phyloP scores from a whole-genome alignment of 2,113 vertebrate genomes.

The Callocephalon fimbriatum region DNA sequence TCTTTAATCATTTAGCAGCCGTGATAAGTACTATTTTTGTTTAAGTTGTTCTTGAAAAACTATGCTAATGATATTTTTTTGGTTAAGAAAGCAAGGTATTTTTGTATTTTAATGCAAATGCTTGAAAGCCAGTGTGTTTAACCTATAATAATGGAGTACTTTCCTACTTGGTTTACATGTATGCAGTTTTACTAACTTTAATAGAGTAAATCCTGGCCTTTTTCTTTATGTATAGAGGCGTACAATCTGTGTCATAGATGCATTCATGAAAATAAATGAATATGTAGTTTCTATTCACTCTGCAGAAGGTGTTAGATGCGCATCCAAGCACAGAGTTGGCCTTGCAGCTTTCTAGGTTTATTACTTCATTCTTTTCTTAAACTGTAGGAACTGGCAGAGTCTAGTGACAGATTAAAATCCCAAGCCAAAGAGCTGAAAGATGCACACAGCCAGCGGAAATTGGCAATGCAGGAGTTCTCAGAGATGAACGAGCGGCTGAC shows the following conservation, averaged over 20 bases:
- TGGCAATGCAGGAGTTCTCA: slow-evolving; percentile 96
- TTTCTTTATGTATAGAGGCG: neutral
- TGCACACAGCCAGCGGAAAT: slow-evolving; percentile 93
- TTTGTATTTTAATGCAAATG: neutral
- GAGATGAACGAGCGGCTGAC: slow-evolving; percentile 95
- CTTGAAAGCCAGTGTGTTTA: neutral
- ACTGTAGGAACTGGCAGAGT: slow-evolving; percentile 88
- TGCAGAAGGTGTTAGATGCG: neutral
- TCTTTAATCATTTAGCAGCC: neutral
- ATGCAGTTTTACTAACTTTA: neutral
- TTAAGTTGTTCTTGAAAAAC: neutral
- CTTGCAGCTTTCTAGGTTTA: slow-evolving; percentile 69
- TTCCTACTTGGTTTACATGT: neutral
- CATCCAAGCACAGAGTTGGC: slow-evolving; percentile 49
- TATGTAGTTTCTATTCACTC: slow-evolving; percentile 6
- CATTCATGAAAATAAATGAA: slow-evolving; percentile 36
- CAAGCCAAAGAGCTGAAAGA: slow-evolving; percentile 98
- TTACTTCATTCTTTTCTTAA: slow-evolving; percentile 77
- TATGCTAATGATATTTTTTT: neutral
- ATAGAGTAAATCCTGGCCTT: neutral
- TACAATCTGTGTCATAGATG: neutral
- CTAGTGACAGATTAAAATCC: slow-evolving; percentile 91
- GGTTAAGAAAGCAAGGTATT: neutral
- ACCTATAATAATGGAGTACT: neutral
- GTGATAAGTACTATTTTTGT: neutral